Evolutionary conservation across 2,888 invertebrate genomes (phyloP), one percentile per base, ranked within the genome.

Genomic region (Drosophila atroscutellata): DNA sequence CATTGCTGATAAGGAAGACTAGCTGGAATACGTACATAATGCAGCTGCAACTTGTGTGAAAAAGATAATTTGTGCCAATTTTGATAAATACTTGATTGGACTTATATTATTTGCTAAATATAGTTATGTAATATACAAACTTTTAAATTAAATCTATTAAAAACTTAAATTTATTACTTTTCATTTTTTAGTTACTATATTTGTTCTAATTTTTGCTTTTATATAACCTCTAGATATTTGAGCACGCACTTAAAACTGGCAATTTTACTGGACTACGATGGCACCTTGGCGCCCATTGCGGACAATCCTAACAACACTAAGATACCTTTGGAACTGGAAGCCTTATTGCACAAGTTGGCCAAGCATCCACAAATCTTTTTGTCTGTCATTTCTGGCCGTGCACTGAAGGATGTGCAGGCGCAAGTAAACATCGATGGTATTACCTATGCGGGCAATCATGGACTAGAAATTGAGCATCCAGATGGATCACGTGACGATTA

Each of bases 361-460:
- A 95, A 95, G 85, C 94, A 95, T 92, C 94, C 96, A 0, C 95
- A 96, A 79, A 94, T 96, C 13, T 96, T 95, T 85, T 94, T 96
- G 77, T 95, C 96, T 1, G 94, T 96, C 32, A 95, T 96, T 64
- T 96, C 96, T 1, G 96, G 96, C 36, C 94, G 96, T 80, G 95
- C 95, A 68, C 95, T 96, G 0, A 94, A 94, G 75, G 95, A 96
- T 91, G 96, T 96, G 0, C 95, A 95, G 85, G 92, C 94, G 49
- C 95, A 95, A 94, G 96, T 95, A 77, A 91, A 91, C 62, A 87
- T 92, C 42, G 80, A 77, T 18, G 91, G 91, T 24, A 95, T 96
- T 18, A 96, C 96, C 0, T 96, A 96, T 85, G 96, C 95, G 8
- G 96, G 96, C 6, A 96, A 95, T 91, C 96, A 96, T 89, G 96